Evolutionary conservation across 2,888 invertebrate genomes (phyloP).

Genomic region (Nymphalis urticae): DNA sequence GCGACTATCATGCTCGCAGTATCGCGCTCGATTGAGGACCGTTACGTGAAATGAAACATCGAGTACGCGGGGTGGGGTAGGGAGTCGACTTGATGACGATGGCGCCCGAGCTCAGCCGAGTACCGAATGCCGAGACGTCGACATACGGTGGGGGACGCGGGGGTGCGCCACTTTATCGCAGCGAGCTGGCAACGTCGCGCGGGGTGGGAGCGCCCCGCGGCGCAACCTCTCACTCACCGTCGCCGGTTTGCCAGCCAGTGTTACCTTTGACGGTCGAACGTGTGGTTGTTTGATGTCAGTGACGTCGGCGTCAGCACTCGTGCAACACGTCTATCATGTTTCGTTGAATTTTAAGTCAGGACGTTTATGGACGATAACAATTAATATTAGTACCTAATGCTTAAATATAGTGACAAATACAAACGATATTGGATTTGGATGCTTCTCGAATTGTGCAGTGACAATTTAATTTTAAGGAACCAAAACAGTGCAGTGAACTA

Average conservation of each 20-base stretch:
- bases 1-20: conserved; percentile 73
- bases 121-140: conserved; percentile 75
- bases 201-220: conserved; percentile 79
- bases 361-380: conserved; percentile 74
- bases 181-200: conserved; percentile 81
- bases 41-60: conserved; percentile 81
- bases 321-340: conserved; percentile 80
- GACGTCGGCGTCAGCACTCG: conserved; percentile 80
- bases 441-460: conserved; percentile 70
- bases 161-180: conserved; percentile 81
- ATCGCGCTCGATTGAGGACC: conserved; percentile 82
- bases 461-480: conserved; percentile 60
- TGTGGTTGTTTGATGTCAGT: conserved; percentile 77
- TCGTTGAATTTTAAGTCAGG: conserved; percentile 78
- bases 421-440: conserved; percentile 75
- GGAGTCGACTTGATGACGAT: conserved; percentile 69
- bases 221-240: conserved; percentile 84
- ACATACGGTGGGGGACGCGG: conserved; percentile 75
- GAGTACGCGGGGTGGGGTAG: conserved; percentile 75
- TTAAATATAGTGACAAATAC: conserved; percentile 86
- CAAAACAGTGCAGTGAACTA: conserved; percentile 74
- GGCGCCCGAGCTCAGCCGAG: conserved; percentile 75
- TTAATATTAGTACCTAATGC: conserved; percentile 81
- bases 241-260: conserved; percentile 81
- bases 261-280: conserved; percentile 83